A percentile compares a stretch with the other conserved stretches of the same genome.
phyloP scores from a whole-genome alignment of 2,113 vertebrate species.

The Forbesichthys agassizii region DNA sequence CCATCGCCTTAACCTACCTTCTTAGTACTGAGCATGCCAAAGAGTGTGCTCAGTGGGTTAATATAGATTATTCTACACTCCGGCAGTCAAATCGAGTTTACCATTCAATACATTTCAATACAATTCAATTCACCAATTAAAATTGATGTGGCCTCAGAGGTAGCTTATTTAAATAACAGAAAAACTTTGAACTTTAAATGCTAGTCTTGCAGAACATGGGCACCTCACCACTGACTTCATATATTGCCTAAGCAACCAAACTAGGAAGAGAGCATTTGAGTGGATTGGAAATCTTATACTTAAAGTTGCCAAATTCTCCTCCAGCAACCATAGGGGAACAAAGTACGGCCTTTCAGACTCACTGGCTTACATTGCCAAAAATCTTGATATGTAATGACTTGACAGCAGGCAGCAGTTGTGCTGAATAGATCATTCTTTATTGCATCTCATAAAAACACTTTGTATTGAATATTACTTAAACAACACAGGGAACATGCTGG shows the following conservation, averaged over 20 bases:
- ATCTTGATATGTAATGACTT: slow-evolving; percentile 25
- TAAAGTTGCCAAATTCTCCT: slow-evolving; percentile 18
- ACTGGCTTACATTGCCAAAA: slow-evolving; percentile 37
- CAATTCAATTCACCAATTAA: no score
- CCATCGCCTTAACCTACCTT: no score
- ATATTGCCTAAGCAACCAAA: slow-evolving; percentile 34
- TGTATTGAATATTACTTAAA: slow-evolving; percentile 20
- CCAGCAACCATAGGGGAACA: not conserved
- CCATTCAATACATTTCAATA: no score
- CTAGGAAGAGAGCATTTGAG: slow-evolving; percentile 7
- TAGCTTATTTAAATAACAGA: no score
- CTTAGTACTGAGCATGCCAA: no score
- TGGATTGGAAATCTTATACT: slow-evolving; percentile 30
- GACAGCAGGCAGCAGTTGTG: slow-evolving; percentile 17
- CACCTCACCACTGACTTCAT: slow-evolving; percentile 19
- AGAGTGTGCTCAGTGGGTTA: no score
- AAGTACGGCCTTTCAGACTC: slow-evolving; percentile 27
- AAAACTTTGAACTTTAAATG: no score
- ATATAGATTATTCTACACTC: no score
- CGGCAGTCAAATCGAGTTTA: no score
- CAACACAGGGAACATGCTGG: slow-evolving; percentile 56
- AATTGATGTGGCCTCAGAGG: no score
- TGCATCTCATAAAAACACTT: slow-evolving; percentile 37
- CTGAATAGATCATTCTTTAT: slow-evolving; percentile 58
- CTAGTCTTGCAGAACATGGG: slow-evolving; percentile 13